Conservation (phyloP, 2,797 vertebrate species). For the Hemibagrus guttatus region DNA sequence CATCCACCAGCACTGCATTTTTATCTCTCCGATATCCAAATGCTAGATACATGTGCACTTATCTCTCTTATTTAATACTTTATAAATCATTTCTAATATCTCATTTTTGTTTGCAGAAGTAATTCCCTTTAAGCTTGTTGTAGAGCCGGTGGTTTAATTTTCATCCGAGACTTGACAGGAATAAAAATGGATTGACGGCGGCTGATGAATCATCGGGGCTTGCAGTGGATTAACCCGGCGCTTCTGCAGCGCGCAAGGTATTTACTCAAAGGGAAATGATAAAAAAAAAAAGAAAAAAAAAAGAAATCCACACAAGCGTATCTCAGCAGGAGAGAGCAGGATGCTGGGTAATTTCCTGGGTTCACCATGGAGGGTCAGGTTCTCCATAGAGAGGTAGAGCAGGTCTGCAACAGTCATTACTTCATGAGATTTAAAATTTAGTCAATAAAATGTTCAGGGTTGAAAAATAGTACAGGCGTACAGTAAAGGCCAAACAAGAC, state of each 20-base stretch:
- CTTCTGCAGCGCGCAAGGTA: conserved; percentile 27
- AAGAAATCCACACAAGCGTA: conserved; percentile 32
- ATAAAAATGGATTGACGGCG: conserved; percentile 60
- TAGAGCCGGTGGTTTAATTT: conserved; percentile 70
- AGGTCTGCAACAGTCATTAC: not conserved
- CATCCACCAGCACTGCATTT: not conserved
- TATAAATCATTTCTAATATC: conserved; percentile 70
- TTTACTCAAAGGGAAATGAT: conserved; percentile 44
- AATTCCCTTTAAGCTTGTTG: conserved; percentile 76
- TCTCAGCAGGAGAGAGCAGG: conserved; percentile 30
- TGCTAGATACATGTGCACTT: conserved; percentile 27
- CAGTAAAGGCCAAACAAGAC: not conserved
- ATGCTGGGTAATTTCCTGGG: conserved; percentile 34
- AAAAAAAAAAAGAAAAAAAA: conserved; percentile 38
- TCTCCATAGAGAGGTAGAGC: not conserved
- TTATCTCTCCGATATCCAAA: conserved; percentile 29
- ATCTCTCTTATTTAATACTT: conserved; percentile 38
- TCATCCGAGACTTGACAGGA: conserved; percentile 59
- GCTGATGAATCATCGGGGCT: conserved; percentile 50
- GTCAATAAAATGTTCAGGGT: not conserved
- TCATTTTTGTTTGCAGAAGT: conserved; percentile 71
- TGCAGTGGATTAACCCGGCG: conserved; percentile 54
- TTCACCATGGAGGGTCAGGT: not conserved
- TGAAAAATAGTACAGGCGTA: not conserved
- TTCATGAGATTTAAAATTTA: conserved; percentile 1